A percentile compares a stretch with the other conserved stretches of the same genome.
These are phyloP conservation scores for Cynopterus sphinx DNA, from an alignment of 2,797 vertebrate genomes.

Conservation along the genomic window DNA sequence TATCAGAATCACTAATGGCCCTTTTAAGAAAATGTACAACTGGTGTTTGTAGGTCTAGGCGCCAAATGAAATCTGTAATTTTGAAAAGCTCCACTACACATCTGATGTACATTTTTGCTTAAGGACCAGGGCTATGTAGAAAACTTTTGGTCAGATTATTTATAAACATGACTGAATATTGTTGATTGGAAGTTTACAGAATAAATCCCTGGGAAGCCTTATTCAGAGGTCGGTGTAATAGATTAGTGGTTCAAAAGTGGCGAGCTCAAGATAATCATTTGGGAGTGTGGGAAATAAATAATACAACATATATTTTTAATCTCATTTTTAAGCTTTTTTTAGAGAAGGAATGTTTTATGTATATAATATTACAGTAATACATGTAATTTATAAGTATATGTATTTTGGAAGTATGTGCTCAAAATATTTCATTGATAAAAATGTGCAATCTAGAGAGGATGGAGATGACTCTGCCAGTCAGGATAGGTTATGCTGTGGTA, in stretches of 20 bases:
- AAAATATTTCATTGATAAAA: neutral
- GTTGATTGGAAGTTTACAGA: neutral
- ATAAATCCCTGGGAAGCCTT: neutral
- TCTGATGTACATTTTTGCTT: neutral
- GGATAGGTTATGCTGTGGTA: neutral
- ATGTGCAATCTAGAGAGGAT: neutral
- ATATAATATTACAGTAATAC: neutral
- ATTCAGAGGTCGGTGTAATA: neutral
- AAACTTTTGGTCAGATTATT: neutral
- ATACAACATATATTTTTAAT: neutral
- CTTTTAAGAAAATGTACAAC: neutral
- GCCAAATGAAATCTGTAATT: neutral
- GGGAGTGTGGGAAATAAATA: neutral
- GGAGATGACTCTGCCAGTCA: neutral
- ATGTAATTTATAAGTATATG: neutral
- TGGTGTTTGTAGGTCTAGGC: neutral
- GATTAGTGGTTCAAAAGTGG: neutral
- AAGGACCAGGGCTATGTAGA: neutral
- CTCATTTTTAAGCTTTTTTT: neutral
- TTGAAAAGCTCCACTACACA: neutral
- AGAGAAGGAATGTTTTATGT: neutral
- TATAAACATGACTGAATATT: constrained; percentile 3
- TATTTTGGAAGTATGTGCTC: neutral
- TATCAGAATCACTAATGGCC: neutral
- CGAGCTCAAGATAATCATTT: neutral